These are phyloP conservation scores for Torymus tubicola DNA, from an alignment of 2,888 invertebrate species.

Conservation along the genomic window DNA sequence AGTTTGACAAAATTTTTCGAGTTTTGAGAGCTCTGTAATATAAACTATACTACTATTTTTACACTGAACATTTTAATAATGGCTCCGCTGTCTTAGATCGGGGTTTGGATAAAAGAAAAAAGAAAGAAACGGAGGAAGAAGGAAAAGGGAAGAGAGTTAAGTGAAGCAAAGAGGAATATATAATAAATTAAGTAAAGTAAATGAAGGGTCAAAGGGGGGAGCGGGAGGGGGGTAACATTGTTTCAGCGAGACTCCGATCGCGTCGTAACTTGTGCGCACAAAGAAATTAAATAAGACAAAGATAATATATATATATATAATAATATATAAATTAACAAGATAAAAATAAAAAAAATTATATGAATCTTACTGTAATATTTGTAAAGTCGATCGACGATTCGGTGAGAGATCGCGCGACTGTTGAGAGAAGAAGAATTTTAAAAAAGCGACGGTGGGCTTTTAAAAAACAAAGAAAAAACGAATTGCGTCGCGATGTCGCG, in stretches of 20 bases:
- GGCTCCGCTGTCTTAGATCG: conserved; percentile 38
- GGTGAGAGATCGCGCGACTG: conserved; percentile 38
- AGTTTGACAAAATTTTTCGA: conserved; percentile 56
- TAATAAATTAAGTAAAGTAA: conserved; percentile 15
- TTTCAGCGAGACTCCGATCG: conserved; percentile 49
- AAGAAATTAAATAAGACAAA: conserved; percentile 39
- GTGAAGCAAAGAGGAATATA: background rate
- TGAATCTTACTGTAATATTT: conserved; percentile 42
- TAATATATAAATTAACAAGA: conserved; percentile 16
- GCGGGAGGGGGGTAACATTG: conserved; percentile 6
- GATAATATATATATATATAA: conserved; percentile 8
- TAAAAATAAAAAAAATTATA: background rate
- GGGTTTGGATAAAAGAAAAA: background rate
- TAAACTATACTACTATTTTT: conserved; percentile 71
- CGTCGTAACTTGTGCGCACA: conserved; percentile 61
- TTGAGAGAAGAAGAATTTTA: conserved; percentile 20
- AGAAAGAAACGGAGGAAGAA: background rate
- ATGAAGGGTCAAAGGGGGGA: background rate
- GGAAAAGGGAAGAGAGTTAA: no score
- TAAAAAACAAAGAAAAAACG: conserved; percentile 17
- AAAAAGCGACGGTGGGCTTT: conserved; percentile 39
- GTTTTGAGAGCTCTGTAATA: conserved; percentile 64
- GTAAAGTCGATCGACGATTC: conserved; percentile 40
- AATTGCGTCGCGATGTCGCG: conserved; percentile 20
- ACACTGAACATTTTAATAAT: conserved; percentile 73